These are phyloP conservation scores for Esperia sulphurella DNA, from an alignment of 2,888 invertebrate genomes.

Conservation along the genomic window DNA sequence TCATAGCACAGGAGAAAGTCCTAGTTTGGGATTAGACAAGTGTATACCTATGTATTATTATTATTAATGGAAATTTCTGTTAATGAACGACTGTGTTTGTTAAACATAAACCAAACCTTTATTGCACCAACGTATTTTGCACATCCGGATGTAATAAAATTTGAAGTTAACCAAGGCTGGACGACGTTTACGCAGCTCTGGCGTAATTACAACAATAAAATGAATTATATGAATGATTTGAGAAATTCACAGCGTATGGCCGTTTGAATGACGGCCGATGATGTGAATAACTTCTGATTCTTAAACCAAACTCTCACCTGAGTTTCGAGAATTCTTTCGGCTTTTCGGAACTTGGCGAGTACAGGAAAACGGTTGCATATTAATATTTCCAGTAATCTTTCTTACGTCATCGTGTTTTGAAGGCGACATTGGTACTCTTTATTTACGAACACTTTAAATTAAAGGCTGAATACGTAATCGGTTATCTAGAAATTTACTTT, in stretches of 20 bases:
- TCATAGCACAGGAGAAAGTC: too few relatives aligned
- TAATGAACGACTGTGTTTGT: background rate
- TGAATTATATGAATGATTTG: background rate
- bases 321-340: slow-evolving; percentile 66
- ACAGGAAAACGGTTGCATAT: slow-evolving; percentile 48
- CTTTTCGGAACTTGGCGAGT: slow-evolving; percentile 42
- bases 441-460: background rate
- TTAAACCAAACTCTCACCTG: slow-evolving; percentile 35
- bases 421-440: background rate
- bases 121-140: background rate
- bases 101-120: background rate
- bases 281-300: slow-evolving; percentile 40
- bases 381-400: background rate
- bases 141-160: slow-evolving; percentile 5
- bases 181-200: background rate
- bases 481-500: too few relatives aligned
- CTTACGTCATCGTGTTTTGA: background rate
- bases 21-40: too few relatives aligned
- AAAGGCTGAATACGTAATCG: too few relatives aligned
- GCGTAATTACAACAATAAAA: background rate
- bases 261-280: slow-evolving; percentile 16
- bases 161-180: slow-evolving; percentile 9
- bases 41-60: too few relatives aligned
- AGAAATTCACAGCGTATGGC: too few relatives aligned
- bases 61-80: too few relatives aligned